Evolutionary conservation across 2,888 invertebrate species (phyloP), one percentile per base, ranked within the genome.

Genomic region (Agrypnus murinus): DNA sequence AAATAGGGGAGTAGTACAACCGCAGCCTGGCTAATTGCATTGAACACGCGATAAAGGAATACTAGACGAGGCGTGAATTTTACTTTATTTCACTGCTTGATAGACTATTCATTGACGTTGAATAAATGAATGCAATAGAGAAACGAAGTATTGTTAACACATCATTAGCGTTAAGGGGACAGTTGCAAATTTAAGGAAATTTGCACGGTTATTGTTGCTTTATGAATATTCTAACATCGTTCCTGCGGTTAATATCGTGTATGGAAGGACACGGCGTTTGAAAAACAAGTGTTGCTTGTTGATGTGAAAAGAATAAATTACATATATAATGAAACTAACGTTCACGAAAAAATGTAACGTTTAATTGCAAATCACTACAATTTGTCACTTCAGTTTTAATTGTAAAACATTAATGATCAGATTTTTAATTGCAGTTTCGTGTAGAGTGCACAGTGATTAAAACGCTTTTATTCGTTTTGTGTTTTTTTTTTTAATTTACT

Each of bases 91-190:
- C 5, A 45, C 59, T 25, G 25, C 25, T 43, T 59, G 43, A 59
- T 59, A 59, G 59, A 59, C 46, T 62, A 62, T 62, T 62, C 46
- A 62, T 62, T 48, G 60, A 17, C 34, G 46, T 46, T 62, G 17
- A 63, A 62, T 62, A 62, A 46, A 62, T 62, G 48, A 48, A 63
- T 63, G 63, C 53, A 53, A 50, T 63, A 63, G 50, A 63, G 50
- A 50, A 63, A 63, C 50, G 53, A 53, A 63, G 48, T 40, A 63
- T 63, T 63, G 63, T 63, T 19, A 31, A 31, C 55, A 9, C 10
- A 5, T 25, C 32, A 17, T 50, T 62, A 48, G 46, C 25, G 48
- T 15, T 14, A n/a, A n/a, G 25, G 2, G 36, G 36, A 15, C 15
- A 55, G 17, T 17, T 45, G 43, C 43, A 43, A 63, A 63, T 63